phyloP scores from a whole-genome alignment of 1,140 invertebrate genomes.

The Caerostris extrusa region DNA sequence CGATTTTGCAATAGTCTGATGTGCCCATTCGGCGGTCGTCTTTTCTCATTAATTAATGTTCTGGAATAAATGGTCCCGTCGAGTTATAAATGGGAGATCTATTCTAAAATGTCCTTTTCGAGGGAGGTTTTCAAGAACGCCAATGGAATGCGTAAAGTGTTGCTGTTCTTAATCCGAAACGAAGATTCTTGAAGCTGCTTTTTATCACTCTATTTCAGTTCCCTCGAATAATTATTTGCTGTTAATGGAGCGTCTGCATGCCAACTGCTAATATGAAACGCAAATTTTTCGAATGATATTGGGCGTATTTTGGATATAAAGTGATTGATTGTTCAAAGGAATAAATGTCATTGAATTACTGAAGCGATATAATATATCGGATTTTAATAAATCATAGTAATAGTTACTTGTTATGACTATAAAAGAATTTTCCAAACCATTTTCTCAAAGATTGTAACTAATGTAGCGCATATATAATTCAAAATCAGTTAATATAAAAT shows the following conservation, averaged over 20 bases:
- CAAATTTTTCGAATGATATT: background rate
- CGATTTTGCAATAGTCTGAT: slow-evolving; percentile 44
- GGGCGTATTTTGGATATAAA: background rate
- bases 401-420: no score
- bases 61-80: background rate
- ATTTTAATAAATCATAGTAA: no score
- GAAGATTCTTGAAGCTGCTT: slow-evolving; percentile 27
- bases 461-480: no score
- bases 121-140: background rate
- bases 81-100: background rate
- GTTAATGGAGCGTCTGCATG: background rate
- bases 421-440: no score
- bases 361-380: no score
- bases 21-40: background rate
- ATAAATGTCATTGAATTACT: no score
- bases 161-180: background rate
- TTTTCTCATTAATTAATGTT: slow-evolving; percentile 33
- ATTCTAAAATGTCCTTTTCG: background rate
- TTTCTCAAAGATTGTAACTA: no score
- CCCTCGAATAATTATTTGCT: background rate
- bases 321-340: no score
- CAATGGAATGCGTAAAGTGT: background rate
- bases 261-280: background rate
- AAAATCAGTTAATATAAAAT: no score
- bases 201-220: slow-evolving; percentile 17